These are phyloP conservation scores for Strigamia crassipes DNA, from an alignment of 2,888 invertebrate species.

Conservation along the genomic window DNA sequence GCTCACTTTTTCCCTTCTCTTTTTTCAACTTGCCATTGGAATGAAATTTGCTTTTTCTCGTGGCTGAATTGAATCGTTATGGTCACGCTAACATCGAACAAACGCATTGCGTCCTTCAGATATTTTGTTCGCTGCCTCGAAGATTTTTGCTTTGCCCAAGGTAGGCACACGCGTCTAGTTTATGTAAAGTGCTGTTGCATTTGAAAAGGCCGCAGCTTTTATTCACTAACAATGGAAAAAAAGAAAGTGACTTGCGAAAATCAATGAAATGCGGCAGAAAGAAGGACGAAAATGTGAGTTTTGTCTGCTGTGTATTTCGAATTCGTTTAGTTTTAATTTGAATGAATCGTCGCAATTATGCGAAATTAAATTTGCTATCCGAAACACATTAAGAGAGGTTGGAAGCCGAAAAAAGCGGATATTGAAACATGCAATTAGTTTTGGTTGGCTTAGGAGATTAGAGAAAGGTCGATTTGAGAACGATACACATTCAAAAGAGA, in stretches of 20 bases:
- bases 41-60: conserved; percentile 32
- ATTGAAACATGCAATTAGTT: conserved; percentile 27
- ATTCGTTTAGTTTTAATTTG: too few species aligned
- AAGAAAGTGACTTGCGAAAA: too few species aligned
- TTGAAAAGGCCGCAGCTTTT: neutral
- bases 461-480: neutral
- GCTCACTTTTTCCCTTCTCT: conserved; percentile 3
- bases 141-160: neutral
- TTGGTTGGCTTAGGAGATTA: conserved; percentile 17
- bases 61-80: conserved; percentile 13
- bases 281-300: too few species aligned
- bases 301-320: too few species aligned
- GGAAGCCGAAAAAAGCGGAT: neutral
- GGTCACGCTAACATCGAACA: conserved; percentile 16
- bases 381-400: neutral
- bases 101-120: neutral
- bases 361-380: neutral
- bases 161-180: neutral
- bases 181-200: neutral
- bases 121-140: neutral
- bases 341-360: neutral
- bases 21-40: neutral
- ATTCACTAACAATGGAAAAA: neutral
- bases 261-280: too few species aligned
- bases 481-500: neutral